Evolutionary conservation across 2,888 invertebrate species (phyloP).

Genomic region (Scaeva pyrastri): DNA sequence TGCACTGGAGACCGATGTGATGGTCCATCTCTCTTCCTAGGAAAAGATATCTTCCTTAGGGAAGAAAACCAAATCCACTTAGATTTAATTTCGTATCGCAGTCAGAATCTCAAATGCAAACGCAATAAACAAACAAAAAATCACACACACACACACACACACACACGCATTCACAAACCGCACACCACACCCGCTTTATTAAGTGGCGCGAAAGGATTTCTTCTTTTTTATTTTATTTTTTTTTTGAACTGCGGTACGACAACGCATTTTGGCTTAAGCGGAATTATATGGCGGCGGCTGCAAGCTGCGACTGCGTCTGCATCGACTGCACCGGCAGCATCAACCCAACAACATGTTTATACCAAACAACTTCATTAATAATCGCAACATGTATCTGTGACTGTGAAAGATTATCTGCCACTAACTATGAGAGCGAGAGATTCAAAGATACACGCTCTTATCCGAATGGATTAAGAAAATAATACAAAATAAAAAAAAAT

Average conservation of each 20-base stretch:
- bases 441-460: slow-evolving; percentile 66
- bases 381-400: slow-evolving; percentile 77
- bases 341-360: slow-evolving; percentile 77
- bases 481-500: neutral
- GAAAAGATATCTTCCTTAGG: slow-evolving; percentile 66
- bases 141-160: too few species aligned
- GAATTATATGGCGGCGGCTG: slow-evolving; percentile 18
- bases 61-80: slow-evolving; percentile 60
- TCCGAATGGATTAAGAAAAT: slow-evolving; percentile 32
- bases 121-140: slow-evolving; percentile 51
- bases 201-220: slow-evolving; percentile 15
- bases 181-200: slow-evolving; percentile 55
- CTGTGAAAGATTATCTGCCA: slow-evolving; percentile 76
- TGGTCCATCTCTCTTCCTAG: slow-evolving; percentile 35
- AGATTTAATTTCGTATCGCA: slow-evolving; percentile 69
- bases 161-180: neutral
- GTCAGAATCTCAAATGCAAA: slow-evolving; percentile 62
- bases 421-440: slow-evolving; percentile 70
- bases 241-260: slow-evolving; percentile 3
- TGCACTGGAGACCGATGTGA: neutral
- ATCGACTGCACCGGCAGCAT: slow-evolving; percentile 65
- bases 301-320: neutral
- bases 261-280: slow-evolving; percentile 21
- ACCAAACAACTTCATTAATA: slow-evolving; percentile 78
- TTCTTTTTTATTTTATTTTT: too few species aligned